A percentile compares a stretch with the other conserved stretches of the same genome.
Conservation (phyloP, 2,113 vertebrate genomes). For the Chrysemys picta region DNA sequence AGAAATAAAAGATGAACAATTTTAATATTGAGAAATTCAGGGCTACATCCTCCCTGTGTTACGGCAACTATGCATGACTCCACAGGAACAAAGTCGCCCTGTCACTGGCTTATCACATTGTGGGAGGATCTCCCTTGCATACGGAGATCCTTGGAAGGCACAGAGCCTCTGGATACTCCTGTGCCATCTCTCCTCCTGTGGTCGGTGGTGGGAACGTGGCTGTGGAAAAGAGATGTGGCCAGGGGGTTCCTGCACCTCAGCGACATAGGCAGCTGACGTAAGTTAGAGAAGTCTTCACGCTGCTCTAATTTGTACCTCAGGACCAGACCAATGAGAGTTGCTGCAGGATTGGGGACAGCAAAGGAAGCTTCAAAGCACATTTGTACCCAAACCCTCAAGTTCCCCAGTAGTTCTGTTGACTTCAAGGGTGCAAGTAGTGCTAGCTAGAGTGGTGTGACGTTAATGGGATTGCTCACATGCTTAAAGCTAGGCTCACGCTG, state of each 20-base stretch:
- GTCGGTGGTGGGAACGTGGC: neutral
- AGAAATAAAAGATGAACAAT: constrained; percentile 50
- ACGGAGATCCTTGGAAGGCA: neutral
- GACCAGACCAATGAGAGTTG: neutral
- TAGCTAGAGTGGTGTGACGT: neutral
- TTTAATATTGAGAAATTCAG: neutral
- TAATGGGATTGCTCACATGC: rapidly evolving
- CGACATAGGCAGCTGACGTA: neutral
- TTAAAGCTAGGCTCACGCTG: neutral
- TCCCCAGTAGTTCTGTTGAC: neutral
- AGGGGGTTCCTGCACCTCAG: neutral
- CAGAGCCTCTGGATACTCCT: neutral
- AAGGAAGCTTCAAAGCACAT: rapidly evolving
- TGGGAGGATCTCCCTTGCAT: neutral
- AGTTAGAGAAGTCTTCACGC: neutral
- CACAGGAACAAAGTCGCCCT: neutral
- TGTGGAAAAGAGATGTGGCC: neutral
- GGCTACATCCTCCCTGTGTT: constrained; percentile 8
- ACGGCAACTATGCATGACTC: neutral
- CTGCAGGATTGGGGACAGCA: rapidly evolving
- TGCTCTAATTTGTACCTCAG: neutral
- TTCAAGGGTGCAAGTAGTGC: rapidly evolving
- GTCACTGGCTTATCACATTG: neutral
- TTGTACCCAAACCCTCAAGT: neutral
- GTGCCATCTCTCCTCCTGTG: neutral